These are phyloP conservation scores for Rhamnusium bicolor DNA, from an alignment of 2,888 invertebrate species.

Conservation along the genomic window DNA sequence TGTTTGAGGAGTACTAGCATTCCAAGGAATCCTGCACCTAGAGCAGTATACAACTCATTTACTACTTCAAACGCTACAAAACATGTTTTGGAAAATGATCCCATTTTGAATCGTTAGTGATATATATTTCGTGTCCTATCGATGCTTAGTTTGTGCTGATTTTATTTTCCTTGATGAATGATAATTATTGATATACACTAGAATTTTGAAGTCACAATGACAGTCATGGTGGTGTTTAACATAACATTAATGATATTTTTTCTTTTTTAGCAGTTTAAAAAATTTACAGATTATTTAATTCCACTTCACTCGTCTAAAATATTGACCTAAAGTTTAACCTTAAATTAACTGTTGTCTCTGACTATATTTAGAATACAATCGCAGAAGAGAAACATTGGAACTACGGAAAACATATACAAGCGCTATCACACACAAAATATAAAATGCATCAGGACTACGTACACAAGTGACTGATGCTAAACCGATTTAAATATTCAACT, in stretches of 20 bases:
- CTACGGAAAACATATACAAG: too few relatives aligned
- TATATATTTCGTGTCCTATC: background rate
- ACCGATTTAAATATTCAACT: too few relatives aligned
- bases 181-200: background rate
- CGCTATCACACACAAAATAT: too few relatives aligned
- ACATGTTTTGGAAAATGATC: constrained; percentile 50
- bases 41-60: constrained; percentile 66
- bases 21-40: constrained; percentile 66
- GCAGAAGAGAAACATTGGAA: background rate
- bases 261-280: background rate
- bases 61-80: constrained; percentile 62
- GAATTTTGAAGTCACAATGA: constrained; percentile 24
- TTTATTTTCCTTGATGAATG: background rate
- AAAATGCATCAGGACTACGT: too few relatives aligned
- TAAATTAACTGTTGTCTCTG: too few relatives aligned
- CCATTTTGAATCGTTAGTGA: constrained; percentile 40
- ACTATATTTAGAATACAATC: background rate
- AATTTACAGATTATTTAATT: background rate
- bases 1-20: constrained; percentile 62
- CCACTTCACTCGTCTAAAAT: background rate
- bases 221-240: background rate
- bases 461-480: too few relatives aligned
- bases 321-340: background rate
- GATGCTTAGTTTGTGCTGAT: background rate
- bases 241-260: background rate